Percentiles rank a stretch among this genome's conserved stretches.
Conservation (phyloP, 1,140 invertebrate species). For the Halictus rubicundus region DNA sequence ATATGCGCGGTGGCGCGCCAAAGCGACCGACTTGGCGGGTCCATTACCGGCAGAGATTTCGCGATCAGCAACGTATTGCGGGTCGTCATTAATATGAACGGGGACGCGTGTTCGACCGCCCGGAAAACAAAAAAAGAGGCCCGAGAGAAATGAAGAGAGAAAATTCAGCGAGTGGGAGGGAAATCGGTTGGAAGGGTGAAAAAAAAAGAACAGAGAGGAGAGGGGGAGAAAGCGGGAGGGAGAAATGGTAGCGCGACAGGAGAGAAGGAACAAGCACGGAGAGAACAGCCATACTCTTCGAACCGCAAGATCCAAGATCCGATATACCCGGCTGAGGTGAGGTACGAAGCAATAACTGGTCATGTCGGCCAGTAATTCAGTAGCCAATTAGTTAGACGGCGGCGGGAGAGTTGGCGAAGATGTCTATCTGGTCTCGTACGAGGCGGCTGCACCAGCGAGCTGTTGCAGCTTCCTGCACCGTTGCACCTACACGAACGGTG, state of each 20-base stretch:
- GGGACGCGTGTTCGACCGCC: neutral
- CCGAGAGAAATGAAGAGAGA: neutral
- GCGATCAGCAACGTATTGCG: constrained; percentile 38
- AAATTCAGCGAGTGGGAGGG: constrained; percentile 3
- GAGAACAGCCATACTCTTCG: constrained; percentile 29
- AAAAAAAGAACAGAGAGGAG: neutral
- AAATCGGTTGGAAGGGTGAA: neutral
- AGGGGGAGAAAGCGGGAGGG: neutral
- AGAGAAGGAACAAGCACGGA: neutral
- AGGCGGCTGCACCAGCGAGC: constrained; percentile 58
- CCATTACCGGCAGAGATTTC: constrained; percentile 56
- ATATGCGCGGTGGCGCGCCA: constrained; percentile 11
- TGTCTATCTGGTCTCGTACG: constrained; percentile 70
- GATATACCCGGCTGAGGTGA: constrained; percentile 62
- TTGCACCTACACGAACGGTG: constrained; percentile 53
- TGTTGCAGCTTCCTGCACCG: constrained; percentile 61
- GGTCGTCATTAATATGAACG: constrained; percentile 46
- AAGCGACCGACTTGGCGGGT: neutral
- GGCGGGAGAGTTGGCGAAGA: constrained; percentile 68
- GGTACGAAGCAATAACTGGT: constrained; percentile 72
- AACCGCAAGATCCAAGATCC: constrained; percentile 60
- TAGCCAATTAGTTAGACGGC: constrained; percentile 76
- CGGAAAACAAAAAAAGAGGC: neutral
- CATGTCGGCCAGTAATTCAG: constrained; percentile 74
- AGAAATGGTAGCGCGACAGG: neutral